phyloP scores from a whole-genome alignment of 2,888 invertebrate genomes.

The Abrostola tripartita region DNA sequence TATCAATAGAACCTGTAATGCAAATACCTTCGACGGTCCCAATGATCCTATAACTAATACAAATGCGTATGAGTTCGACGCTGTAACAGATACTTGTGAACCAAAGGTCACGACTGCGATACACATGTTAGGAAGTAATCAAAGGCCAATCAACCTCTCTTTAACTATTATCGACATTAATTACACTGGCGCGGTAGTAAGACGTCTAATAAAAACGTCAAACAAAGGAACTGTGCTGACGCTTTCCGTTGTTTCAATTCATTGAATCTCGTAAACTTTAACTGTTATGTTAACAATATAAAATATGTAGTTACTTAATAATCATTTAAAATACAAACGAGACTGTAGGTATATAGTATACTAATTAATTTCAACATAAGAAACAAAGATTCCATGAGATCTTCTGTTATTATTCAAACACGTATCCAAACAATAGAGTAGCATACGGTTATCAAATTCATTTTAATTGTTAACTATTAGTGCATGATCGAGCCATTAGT shows the following conservation, averaged over 20 bases:
- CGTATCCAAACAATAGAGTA: constrained; percentile 21
- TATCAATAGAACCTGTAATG: constrained; percentile 8
- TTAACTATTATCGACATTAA: constrained; percentile 74
- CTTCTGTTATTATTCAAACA: constrained; percentile 19
- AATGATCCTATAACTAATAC: constrained; percentile 15
- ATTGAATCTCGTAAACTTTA: constrained; percentile 17
- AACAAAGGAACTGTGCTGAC: constrained; percentile 69
- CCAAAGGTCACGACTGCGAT: constrained; percentile 71
- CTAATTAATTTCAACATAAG: background rate
- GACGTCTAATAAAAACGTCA: constrained; percentile 60
- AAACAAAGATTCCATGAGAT: constrained; percentile 11
- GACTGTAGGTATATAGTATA: background rate
- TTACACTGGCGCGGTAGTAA: constrained; percentile 62
- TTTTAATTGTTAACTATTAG: constrained; percentile 31
- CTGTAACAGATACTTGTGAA: constrained; percentile 8
- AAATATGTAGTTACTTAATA: background rate
- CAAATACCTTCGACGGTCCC: constrained; percentile 6
- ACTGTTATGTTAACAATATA: constrained; percentile 12
- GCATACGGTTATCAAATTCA: constrained; percentile 21
- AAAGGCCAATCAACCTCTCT: constrained; percentile 81
- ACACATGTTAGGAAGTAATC: constrained; percentile 81
- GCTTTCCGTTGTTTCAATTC: constrained; percentile 48
- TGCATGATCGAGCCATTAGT: constrained; percentile 43
- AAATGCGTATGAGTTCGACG: constrained; percentile 16
- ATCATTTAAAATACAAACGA: background rate